phyloP scores from a whole-genome alignment of 2,888 invertebrate species.

The Alsophila aescularia region DNA sequence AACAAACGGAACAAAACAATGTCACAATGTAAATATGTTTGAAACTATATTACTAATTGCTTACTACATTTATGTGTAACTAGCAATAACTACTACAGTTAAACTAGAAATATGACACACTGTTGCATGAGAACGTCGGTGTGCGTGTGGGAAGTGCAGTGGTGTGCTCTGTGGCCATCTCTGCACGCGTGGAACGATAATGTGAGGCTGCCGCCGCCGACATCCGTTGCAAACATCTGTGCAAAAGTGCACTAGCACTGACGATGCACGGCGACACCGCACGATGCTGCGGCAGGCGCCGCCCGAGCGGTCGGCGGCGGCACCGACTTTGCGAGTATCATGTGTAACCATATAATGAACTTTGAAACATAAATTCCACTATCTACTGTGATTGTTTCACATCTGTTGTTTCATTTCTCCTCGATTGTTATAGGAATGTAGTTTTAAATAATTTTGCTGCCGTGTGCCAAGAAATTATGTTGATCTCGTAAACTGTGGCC shows the following conservation, averaged over 20 bases:
- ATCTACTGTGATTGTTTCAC: slow-evolving; percentile 65
- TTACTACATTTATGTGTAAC: too few species aligned
- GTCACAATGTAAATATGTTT: neutral
- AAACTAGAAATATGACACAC: too few species aligned
- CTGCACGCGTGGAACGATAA: slow-evolving; percentile 11
- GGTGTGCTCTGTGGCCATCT: neutral
- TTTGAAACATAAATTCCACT: slow-evolving; percentile 58
- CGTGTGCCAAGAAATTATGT: neutral
- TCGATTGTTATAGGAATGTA: neutral
- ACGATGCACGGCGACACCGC: neutral
- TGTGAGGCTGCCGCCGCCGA: slow-evolving; percentile 7
- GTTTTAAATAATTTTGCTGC: neutral
- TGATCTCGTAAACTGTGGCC: slow-evolving; percentile 4
- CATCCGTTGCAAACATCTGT: too few species aligned
- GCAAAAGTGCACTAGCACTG: too few species aligned
- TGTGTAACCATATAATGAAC: slow-evolving; percentile 27
- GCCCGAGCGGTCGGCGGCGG: neutral
- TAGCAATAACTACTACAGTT: too few species aligned
- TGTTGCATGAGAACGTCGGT: slow-evolving; percentile 10
- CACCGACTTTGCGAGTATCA: too few species aligned
- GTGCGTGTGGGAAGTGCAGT: neutral
- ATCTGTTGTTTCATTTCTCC: slow-evolving; percentile 51
- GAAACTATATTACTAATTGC: too few species aligned
- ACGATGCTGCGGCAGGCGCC: neutral
- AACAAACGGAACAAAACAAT: neutral